Conservation (phyloP, 37 sponge, comb jelly and placozoan species). For the Chondrosia reniformis region DNA sequence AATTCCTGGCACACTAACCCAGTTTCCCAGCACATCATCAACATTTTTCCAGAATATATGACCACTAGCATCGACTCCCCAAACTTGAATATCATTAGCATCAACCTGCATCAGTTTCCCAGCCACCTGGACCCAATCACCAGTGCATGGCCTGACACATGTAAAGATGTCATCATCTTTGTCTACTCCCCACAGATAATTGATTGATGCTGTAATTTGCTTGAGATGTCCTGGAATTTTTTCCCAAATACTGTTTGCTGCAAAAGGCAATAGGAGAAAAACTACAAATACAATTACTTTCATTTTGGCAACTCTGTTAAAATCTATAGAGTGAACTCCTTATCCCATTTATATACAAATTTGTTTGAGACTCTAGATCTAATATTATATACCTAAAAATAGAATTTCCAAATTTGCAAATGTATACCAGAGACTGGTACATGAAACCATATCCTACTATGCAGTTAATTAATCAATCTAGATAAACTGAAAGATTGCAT, state of each 20-base stretch:
- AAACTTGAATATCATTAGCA: constrained; percentile 10
- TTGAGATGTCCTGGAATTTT: constrained; percentile 9
- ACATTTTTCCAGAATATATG: not conserved
- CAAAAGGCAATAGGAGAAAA: not conserved
- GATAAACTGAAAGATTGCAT: no score
- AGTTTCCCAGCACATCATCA: not conserved
- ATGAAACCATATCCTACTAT: no score
- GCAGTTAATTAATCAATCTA: no score
- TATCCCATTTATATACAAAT: no score
- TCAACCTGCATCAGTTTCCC: constrained; percentile 10
- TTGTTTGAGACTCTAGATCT: no score
- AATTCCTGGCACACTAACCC: not conserved
- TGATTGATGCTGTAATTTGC: constrained; percentile 19
- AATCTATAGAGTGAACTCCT: no score
- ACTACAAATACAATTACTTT: not conserved
- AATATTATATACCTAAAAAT: no score
- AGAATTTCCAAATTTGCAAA: no score
- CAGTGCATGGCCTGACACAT: constrained; percentile 1
- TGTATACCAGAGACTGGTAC: no score
- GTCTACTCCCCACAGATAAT: constrained; percentile 21
- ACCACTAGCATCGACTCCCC: constrained; percentile 12
- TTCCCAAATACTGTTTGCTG: not conserved
- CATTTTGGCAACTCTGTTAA: no score
- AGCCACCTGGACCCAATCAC: not conserved
- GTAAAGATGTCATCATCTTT: constrained; percentile 13